Base-by-base conservation (phyloP, 2,113 vertebrate species). In the Himantopus leucocephalus region DNA sequence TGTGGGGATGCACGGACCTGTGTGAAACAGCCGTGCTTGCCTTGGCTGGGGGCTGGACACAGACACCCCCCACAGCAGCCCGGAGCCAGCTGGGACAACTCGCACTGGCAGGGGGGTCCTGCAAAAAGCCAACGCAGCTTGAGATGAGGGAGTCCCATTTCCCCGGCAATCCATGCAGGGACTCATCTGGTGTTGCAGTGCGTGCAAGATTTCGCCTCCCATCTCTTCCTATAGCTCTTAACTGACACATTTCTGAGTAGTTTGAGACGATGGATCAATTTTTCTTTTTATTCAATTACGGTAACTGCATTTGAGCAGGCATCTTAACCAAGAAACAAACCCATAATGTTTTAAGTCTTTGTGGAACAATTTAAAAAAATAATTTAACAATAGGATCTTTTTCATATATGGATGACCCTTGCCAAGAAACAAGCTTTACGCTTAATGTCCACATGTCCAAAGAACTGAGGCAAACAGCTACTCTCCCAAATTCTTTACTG, bases 61-160 rank as follows among this genome's bases (percentile, higher is more conserved):
- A 14, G 70, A 6, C 21, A 9, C 20, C 56, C 43, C 34, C 39
- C 3, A 8, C 30, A 56, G 76, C 6, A 47, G 8, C 8, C 59
- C 19, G 29, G 24, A 73, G 18, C 17, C 45, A 34, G 30, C 48
- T 4, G 5, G 29, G 60, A 23, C 15, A 23, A 10, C 45, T 14
- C 4, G 2, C 12, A 0, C 22, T 8, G 47, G 10, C 52, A 55
- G 32, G 37, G 23, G 0, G 8, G 2, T 37, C 14, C 56, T 68
- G 53, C 3, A 3, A 48, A 63, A 88, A 17, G 35, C 22, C 35
- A 11, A 5, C 30, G 34, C 50, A 63, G 19, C 55, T 67, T 24
- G 4, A 43, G 35, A 26, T 5, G n/a, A 17, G 16, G 23, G 24
- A 22, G n/a, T 15, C 37, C 32, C 1, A 0, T 59, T 85, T 59